Conservation (phyloP, 1,140 invertebrate genomes). For the Scaptomyza hsui region DNA sequence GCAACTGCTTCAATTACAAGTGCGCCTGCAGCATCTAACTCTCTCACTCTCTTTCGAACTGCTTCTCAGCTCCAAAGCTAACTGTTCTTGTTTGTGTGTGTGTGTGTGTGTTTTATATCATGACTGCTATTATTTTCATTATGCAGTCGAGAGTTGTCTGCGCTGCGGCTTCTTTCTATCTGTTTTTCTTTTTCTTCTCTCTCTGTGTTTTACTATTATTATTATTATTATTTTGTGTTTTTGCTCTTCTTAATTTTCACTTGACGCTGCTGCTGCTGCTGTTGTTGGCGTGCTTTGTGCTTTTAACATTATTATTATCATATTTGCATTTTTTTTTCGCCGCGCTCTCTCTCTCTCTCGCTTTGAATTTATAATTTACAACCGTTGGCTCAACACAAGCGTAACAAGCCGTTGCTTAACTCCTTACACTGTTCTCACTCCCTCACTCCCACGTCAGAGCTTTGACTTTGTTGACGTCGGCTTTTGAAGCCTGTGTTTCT, state of each 20-base stretch:
- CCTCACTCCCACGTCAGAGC: constrained; percentile 20
- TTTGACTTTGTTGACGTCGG: constrained; percentile 37
- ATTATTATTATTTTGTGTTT: constrained; percentile 24
- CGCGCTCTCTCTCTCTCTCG: constrained; percentile 8
- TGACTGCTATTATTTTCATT: constrained; percentile 67
- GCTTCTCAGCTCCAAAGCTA: constrained; percentile 4
- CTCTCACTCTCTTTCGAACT: constrained; percentile 4
- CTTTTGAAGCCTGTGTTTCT: constrained; percentile 2
- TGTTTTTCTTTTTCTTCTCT: not conserved
- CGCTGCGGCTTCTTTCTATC: constrained; percentile 33
- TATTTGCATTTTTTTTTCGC: constrained; percentile 73
- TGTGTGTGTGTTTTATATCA: constrained; percentile 25
- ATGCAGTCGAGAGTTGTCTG: constrained; percentile 47
- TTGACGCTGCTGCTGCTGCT: constrained; percentile 72
- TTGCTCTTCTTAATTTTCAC: constrained; percentile 75
- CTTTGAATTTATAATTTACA: constrained; percentile 46
- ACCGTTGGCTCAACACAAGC: constrained; percentile 42
- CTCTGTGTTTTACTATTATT: not conserved
- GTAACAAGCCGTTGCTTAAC: constrained; percentile 16
- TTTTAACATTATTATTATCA: constrained; percentile 79
- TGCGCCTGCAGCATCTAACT: constrained; percentile 17
- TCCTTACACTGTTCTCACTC: not conserved
- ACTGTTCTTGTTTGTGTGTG: constrained; percentile 13
- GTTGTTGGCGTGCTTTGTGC: constrained; percentile 44
- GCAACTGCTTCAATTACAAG: constrained; percentile 46